A percentile compares a stretch with the other conserved stretches of the same genome.
Conservation (phyloP, 2,888 invertebrate genomes). For the Heliconius hortense region DNA sequence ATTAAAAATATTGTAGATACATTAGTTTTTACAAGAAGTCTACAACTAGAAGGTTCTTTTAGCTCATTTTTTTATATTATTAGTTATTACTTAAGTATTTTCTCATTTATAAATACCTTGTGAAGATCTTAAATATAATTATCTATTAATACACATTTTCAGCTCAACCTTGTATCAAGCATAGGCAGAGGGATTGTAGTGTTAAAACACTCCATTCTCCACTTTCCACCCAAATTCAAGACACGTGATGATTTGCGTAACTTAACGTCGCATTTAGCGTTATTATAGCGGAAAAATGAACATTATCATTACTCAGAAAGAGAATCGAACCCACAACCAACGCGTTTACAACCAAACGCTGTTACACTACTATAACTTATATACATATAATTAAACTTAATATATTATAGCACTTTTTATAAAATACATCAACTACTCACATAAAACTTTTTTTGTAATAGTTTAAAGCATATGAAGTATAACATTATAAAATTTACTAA, state of each 20-base stretch:
- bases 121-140: conserved; percentile 10
- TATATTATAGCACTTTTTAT: conserved; percentile 2
- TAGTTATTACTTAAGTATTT: not conserved
- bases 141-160: not conserved
- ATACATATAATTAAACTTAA: not conserved
- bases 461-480: not conserved
- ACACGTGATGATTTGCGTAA: not conserved
- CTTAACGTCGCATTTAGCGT: not conserved
- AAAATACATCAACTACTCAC: not conserved
- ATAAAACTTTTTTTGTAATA: conserved; percentile 1
- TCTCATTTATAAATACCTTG: conserved; percentile 11
- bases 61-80: conserved; percentile 12
- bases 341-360: not conserved
- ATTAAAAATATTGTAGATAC: conserved; percentile 3
- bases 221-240: too few relatives aligned
- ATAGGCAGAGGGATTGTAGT: not conserved
- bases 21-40: conserved; percentile 1
- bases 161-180: not conserved
- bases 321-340: not conserved
- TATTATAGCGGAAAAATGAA: not conserved
- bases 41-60: conserved; percentile 9
- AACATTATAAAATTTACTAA: not conserved
- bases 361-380: not conserved
- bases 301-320: not conserved
- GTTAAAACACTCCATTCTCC: too few relatives aligned